Evolutionary conservation across 2,888 invertebrate species (phyloP).

Genomic region (Unio delphinus): DNA sequence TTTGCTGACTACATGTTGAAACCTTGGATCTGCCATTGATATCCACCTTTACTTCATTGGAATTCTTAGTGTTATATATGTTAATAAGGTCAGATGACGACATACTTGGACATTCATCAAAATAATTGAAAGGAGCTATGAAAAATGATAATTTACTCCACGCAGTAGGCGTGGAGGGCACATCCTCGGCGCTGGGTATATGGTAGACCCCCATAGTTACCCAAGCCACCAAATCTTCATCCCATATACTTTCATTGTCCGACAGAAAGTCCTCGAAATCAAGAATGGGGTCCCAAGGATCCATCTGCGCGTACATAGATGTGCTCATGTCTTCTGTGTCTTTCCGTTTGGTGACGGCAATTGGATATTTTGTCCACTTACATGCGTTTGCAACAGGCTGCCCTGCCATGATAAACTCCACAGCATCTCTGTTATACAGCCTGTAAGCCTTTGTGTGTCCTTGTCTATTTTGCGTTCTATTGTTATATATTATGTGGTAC

Average conservation of each 20-base stretch:
- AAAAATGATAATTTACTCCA: constrained; percentile 51
- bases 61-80: too few relatives aligned
- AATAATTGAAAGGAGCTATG: constrained; percentile 62
- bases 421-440: constrained; percentile 36
- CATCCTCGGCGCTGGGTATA: constrained; percentile 63
- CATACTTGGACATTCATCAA: constrained; percentile 53
- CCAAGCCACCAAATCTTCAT: constrained; percentile 64
- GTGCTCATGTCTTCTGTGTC: constrained; percentile 50
- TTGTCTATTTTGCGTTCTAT: constrained; percentile 30
- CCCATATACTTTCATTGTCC: constrained; percentile 50
- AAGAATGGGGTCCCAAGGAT: constrained; percentile 50
- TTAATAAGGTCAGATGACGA: constrained; percentile 45
- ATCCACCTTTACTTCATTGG: too few relatives aligned
- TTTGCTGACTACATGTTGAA: too few relatives aligned
- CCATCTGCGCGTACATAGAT: constrained; percentile 51
- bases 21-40: too few relatives aligned
- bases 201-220: constrained; percentile 59
- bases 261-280: constrained; percentile 49
- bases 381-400: constrained; percentile 32
- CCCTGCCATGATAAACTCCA: constrained; percentile 39
- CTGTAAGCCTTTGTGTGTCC: constrained; percentile 45
- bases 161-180: constrained; percentile 60
- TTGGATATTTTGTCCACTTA: constrained; percentile 51
- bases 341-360: constrained; percentile 55
- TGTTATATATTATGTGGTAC: constrained; percentile 31